Base-by-base conservation (phyloP, 2,888 invertebrate genomes). In the Trachelus tabidus region DNA sequence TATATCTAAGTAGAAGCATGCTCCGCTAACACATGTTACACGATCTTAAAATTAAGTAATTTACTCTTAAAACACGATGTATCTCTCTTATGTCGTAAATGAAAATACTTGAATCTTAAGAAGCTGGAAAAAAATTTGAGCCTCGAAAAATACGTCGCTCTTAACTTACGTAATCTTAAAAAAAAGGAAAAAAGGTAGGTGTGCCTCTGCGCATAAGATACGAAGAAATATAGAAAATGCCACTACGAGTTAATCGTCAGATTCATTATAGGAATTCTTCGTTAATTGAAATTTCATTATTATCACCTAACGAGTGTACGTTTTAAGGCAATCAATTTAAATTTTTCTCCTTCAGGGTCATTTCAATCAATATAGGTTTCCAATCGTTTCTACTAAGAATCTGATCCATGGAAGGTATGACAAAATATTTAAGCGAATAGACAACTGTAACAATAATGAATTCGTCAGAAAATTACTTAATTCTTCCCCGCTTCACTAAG, bases 21-120 rank as follows among this genome's bases (percentile, higher is more conserved):
- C 90, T 90, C 88, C 88, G 88, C 91, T 90, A 91, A 91, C 90
- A 91, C 90, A 91, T 90, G 89, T 90, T 90, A 91, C 88, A 91
- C 89, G 88, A 89, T 84, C 90, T 91, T 91, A 91, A 90, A 90
- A 91, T 90, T 91, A 91, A 89, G 87, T 89, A 88, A 88, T 89
- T 87, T 88, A 87, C 88, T 85, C 87, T 87, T 89, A 89, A 88
- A 89, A 89, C 87, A 89, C 87, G 87, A 84, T 86, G 89, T 89
- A 87, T 84, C 81, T 78, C 75, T 85, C 83, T 85, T 87, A 87
- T 56, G 84, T 85, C 83, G 85, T 56, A 56, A 85, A 87, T 86
- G 85, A 88, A 87, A 89, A 88, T 87, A 89, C 87, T 89, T 87
- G 85, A 85, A 85, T 83, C 83, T 85, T 71, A 30, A 31, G 34